Evolutionary conservation across 1,140 invertebrate species (phyloP).

Genomic region (Lutraria rhynchaena): DNA sequence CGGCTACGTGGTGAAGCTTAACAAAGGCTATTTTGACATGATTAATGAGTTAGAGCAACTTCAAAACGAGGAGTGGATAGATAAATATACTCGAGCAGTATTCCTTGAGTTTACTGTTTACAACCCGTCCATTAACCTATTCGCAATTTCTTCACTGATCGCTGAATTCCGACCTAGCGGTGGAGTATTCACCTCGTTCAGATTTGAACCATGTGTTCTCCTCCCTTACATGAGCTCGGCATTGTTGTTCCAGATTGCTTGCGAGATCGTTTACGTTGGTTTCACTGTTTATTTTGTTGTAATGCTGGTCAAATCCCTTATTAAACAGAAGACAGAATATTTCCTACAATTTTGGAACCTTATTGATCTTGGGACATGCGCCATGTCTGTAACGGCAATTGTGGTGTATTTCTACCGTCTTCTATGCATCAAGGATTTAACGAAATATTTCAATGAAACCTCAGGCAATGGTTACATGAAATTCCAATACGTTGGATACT

Average conservation of each 20-base stretch:
- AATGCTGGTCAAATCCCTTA: conserved; percentile 77
- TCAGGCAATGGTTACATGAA: conserved; percentile 84
- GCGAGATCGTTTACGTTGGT: conserved; percentile 74
- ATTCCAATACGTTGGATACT: conserved; percentile 82
- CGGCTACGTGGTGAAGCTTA: conserved; percentile 84
- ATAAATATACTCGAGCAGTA: conserved; percentile 84
- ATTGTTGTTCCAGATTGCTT: conserved; percentile 76
- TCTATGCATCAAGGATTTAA: conserved; percentile 76
- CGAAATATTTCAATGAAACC: conserved; percentile 81
- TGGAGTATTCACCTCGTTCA: conserved; percentile 83
- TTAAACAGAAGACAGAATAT: conserved; percentile 75
- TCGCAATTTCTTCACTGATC: conserved; percentile 83
- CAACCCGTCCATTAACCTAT: conserved; percentile 84
- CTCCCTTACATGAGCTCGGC: conserved; percentile 75
- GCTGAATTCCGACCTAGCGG: conserved; percentile 84
- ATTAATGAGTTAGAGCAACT: conserved; percentile 78
- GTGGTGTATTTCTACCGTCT: conserved; percentile 82
- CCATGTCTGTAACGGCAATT: conserved; percentile 80
- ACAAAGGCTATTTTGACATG: conserved; percentile 80
- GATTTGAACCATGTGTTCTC: conserved; percentile 83
- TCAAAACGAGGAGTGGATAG: conserved; percentile 83
- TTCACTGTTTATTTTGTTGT: conserved; percentile 84
- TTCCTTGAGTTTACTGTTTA: conserved; percentile 85
- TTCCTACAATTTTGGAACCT: conserved; percentile 83
- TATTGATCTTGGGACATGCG: conserved; percentile 82